Base-by-base conservation (phyloP, 2,888 invertebrate species). In the Acleris holmiana region DNA sequence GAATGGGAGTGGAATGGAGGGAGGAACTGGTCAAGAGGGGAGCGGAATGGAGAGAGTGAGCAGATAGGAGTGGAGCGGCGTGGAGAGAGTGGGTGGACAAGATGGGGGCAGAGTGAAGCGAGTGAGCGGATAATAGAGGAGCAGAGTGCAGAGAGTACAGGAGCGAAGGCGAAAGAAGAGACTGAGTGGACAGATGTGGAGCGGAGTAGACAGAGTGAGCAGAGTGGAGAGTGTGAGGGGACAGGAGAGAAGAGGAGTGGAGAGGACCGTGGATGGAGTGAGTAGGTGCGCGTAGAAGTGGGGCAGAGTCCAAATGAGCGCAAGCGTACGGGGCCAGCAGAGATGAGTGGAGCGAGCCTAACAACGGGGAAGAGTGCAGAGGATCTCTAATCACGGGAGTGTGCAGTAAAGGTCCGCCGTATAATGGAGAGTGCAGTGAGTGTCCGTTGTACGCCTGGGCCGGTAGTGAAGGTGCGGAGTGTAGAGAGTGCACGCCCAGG, bases 401-500 rank as follows among this genome's bases (percentile, higher is more conserved):
- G 48, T 17, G 66, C 40, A 53, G 65, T 17, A 19, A 66, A 19
- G n/a, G n/a, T n/a, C 21, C 44, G 48, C 67, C 59, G 66, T 71
- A 66, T 57, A 60, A 4, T 6, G 53, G 67, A 2, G 68, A 67
- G 47, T 70, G 61, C n/a, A 70, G 35, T 0, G n/a, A n/a, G n/a
- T n/a, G 23, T 23, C 23, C 23, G 23, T 4, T 4, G 23, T n/a
- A n/a, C n/a, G n/a, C n/a, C n/a, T n/a, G n/a, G n/a, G 53, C 59
- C 10, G 47, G 35, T 69, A 66, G 67, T 3, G 61, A 56, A 10
- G 64, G 67, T 2, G 44, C 46, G 6, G 54, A 58, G 29, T 63
- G 63, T 23, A 59, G 69, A 35, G 57, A 69, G 69, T 35, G 66
- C 25, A 66, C 44, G 67, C 68, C 71, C 48, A 48, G 69, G 17